Percentiles rank a stretch among this genome's conserved stretches.
phyloP scores from a whole-genome alignment of 2,888 invertebrate genomes.

The Meghimatium bilineatum region DNA sequence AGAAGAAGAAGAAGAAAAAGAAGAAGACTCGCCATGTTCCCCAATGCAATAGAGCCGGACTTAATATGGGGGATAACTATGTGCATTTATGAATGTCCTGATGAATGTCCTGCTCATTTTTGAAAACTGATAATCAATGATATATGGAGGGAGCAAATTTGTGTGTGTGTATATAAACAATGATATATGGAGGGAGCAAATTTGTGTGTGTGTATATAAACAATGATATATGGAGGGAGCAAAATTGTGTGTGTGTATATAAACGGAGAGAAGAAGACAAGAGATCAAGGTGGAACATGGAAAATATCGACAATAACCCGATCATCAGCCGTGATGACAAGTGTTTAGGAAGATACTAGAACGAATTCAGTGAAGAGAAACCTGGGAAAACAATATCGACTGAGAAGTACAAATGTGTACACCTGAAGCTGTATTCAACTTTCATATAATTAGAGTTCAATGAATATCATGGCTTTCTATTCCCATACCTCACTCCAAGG shows the following conservation, averaged over 20 bases:
- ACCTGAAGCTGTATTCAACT: not conserved
- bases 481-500: not conserved
- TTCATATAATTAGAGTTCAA: not conserved
- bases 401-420: not conserved
- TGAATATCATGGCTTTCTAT: not conserved
- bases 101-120: too few species aligned
- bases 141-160: not conserved
- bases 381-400: not conserved
- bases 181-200: not conserved
- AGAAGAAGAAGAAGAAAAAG: too few species aligned
- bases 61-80: too few species aligned
- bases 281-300: not conserved
- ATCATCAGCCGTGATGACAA: not conserved
- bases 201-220: not conserved
- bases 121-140: not conserved
- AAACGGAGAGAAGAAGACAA: not conserved
- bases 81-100: too few species aligned
- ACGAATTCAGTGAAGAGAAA: not conserved
- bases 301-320: not conserved
- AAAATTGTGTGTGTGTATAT: not conserved
- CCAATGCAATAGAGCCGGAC: too few species aligned
- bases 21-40: too few species aligned
- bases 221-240: constrained; percentile 12
- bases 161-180: not conserved
- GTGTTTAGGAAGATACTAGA: not conserved